Conservation (phyloP, 1,140 invertebrate species). For the Neuroterus valhalla region DNA sequence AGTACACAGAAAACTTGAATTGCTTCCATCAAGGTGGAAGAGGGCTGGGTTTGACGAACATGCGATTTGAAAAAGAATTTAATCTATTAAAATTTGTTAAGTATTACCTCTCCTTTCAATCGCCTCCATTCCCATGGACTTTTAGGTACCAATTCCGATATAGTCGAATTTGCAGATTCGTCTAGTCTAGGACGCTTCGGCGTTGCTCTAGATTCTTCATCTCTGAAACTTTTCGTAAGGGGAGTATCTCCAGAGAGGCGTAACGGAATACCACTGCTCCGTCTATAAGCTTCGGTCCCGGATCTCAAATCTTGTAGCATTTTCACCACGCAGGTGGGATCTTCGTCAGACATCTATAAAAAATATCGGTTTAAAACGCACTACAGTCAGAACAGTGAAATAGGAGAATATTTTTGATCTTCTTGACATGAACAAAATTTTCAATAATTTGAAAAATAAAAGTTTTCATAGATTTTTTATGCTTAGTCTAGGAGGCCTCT, state of each 20-base stretch:
- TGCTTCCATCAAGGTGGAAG: no score
- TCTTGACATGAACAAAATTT: no score
- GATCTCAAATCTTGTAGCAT: conserved; percentile 61
- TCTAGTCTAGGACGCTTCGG: conserved; percentile 53
- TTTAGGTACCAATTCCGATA: conserved; percentile 42
- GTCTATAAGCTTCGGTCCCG: conserved; percentile 46
- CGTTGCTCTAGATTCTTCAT: conserved; percentile 33
- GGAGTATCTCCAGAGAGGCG: conserved; percentile 40
- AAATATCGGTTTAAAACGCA: background rate
- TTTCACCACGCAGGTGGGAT: conserved; percentile 60
- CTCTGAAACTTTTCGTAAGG: conserved; percentile 21
- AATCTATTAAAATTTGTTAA: conserved; percentile 6
- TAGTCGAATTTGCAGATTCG: conserved; percentile 35
- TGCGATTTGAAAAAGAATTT: background rate
- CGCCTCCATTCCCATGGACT: conserved; percentile 67
- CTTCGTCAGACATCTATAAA: conserved; percentile 54
- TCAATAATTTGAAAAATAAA: no score
- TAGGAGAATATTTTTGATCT: no score
- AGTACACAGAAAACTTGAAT: no score
- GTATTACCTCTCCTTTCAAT: conserved; percentile 55
- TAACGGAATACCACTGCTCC: conserved; percentile 36
- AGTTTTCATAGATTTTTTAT: no score
- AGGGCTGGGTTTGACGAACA: no score
- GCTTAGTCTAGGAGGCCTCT: no score
- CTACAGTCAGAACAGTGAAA: no score